Base-by-base conservation (phyloP, 2,113 vertebrate species). In the Myotis davidii region DNA sequence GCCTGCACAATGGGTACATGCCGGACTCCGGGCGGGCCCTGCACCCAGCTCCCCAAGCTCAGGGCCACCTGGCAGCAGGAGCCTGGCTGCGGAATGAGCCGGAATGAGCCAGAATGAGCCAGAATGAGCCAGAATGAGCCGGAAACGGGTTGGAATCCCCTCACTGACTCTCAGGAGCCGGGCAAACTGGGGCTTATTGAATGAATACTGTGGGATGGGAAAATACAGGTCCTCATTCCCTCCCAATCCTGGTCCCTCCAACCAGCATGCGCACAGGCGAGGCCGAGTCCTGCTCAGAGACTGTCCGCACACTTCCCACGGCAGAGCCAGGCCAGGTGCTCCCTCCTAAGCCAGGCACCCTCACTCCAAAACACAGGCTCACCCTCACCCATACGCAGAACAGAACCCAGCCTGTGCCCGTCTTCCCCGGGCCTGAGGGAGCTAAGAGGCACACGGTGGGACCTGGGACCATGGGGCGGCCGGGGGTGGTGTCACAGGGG, bases 391-490 rank as follows among this genome's bases (percentile, higher is more conserved):
- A 1, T 1, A 48, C n/a, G n/a, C 42, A 42, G 13, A 61, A n/a
- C 10, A 64, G 42, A 65, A 2, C 54, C 29, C 52, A 37, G 48
- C 16, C 45, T 0, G 2, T 5, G 2, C 12, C 23, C 25, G 0
- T 37, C 34, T 32, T 81, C 84, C n/a, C 54, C 21, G 14, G 37
- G 16, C 61, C 34, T 21, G 10, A 10, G 27, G 6, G 3, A 78
- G 11, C 27, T 9, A 56, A 34, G 16, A 48, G 18, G 9, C 50
- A 79, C 78, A 25, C 54, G 7, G 1, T 4, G 65, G 56, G 14
- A 13, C 20, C 67, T 14, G 12, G n/a, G 9, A 56, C 9, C 0
- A 5, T 0, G 27, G 17, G 45, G 17, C 0, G 0, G 3, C 8
- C 23, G 11, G 6, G 10, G 3, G 14, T 2, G 7, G 2, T 2